Evolutionary conservation across 2,888 invertebrate species (phyloP), one percentile per base, ranked within the genome.

Genomic region (Caenorhabditis sp.): DNA sequence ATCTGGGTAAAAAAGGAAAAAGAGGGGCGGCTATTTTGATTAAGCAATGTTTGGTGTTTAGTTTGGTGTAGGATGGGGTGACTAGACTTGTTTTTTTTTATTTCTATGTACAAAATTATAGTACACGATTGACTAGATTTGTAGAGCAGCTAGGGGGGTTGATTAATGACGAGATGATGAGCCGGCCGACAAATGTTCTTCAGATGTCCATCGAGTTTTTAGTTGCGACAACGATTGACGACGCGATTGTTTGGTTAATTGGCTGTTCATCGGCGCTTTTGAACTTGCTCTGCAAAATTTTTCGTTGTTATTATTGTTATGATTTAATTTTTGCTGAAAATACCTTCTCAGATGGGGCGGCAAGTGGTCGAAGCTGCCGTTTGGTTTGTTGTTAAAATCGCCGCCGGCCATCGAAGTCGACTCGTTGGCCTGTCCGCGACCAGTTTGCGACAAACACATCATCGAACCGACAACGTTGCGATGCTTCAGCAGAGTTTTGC

Each of bases 391-490:
- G 62, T 58, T 58, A 49, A 62, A 72, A 61, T 72, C 72, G 1
- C 72, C 72, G n/a, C 62, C 64, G 50, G 50, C 37, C 14, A 59
- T 27, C 43, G 43, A 43, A 57, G 5, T 27, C 31, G 55, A 55
- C 17, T 43, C 31, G 10, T 31, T 31, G 5, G 31, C 36, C 17
- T 26, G 26, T 23, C 64, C 67, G 19, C 66, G 71, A 1, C 72
- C 72, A 51, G 72, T 31, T 51, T 67, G 67, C 19, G 72, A 72
- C 50, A 72, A 54, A 31, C 72, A 72, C 67, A 72, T 68, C 72
- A 72, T 72, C 21, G 72, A 72, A 17, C 71, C 72, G 43, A 67
- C 72, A 36, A 72, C 67, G 24, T 72, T 72, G 17, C 77, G 69
- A 60, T 70, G 69, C 49, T 73, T 73, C 59, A 77, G 58, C 49